A percentile compares a stretch with the other conserved stretches of the same genome.
These are phyloP conservation scores for Misgurnus anguillicaudatus DNA, from an alignment of 2,113 vertebrate genomes.

Conservation along the genomic window DNA sequence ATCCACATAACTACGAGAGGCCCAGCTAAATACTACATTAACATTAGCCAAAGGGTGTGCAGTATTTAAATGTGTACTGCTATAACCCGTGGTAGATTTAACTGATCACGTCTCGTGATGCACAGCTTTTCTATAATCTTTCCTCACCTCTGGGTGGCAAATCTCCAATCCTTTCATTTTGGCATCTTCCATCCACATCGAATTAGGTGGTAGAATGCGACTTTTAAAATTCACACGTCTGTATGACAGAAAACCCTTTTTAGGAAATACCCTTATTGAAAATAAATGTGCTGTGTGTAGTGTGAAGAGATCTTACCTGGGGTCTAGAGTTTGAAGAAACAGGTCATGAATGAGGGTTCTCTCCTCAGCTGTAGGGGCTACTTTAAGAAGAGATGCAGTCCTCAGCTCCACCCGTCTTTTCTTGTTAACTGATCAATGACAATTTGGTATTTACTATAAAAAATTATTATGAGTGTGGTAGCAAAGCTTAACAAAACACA, in stretches of 20 bases:
- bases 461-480: too few species aligned
- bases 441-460: too few species aligned
- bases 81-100: too few species aligned
- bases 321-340: slow-evolving; percentile 91
- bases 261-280: not conserved
- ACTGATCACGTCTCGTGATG: too few species aligned
- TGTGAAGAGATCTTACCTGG: slow-evolving; percentile 74
- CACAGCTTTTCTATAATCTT: not conserved
- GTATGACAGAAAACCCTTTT: slow-evolving; percentile 34
- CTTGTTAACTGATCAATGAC: slow-evolving; percentile 80
- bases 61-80: too few species aligned
- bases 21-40: too few species aligned
- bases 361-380: slow-evolving; percentile 90
- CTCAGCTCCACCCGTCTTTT: slow-evolving; percentile 83
- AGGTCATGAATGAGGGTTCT: slow-evolving; percentile 85
- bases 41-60: too few species aligned
- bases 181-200: slow-evolving; percentile 93
- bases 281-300: not conserved
- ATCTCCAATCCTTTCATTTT: slow-evolving; percentile 93
- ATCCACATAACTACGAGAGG: too few species aligned
- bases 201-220: slow-evolving; percentile 83
- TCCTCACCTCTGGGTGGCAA: slow-evolving; percentile 92
- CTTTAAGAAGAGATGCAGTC: slow-evolving; percentile 87
- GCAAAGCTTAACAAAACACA: too few species aligned
- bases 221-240: slow-evolving; percentile 93